Percentiles rank a stretch among this genome's conserved stretches.
phyloP scores from a whole-genome alignment of 2,113 vertebrate species.

The Caranx melampygus region DNA sequence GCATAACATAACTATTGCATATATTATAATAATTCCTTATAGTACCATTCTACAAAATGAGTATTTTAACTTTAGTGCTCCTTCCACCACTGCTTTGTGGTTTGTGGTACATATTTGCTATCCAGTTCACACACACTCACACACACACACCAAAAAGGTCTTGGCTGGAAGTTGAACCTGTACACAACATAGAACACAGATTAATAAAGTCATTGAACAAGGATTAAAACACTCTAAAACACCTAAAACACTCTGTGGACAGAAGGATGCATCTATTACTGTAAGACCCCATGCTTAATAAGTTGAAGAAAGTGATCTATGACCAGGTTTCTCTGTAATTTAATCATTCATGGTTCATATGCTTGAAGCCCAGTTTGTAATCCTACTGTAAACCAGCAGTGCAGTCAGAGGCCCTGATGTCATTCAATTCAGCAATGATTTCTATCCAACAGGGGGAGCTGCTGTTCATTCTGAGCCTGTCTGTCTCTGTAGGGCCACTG shows the following conservation, averaged over 20 bases:
- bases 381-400: neutral
- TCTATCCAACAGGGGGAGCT: slow-evolving; percentile 57
- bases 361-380: neutral
- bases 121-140: no score
- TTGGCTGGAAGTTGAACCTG: no score
- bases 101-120: no score
- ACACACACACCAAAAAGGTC: no score
- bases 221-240: neutral
- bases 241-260: no score
- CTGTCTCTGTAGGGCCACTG: slow-evolving; percentile 14
- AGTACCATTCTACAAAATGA: neutral
- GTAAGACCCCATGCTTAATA: no score
- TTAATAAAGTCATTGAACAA: neutral
- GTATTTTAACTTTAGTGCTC: neutral
- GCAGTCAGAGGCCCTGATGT: neutral
- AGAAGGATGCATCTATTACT: no score
- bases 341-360: neutral
- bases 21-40: neutral
- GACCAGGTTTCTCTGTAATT: neutral
- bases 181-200: neutral
- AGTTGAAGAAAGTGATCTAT: neutral
- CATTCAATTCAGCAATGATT: neutral
- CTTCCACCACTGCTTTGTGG: neutral
- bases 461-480: slow-evolving; percentile 39
- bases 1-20: neutral